Conservation (phyloP, 2,797 vertebrate genomes). For the Rhinophrynus dorsalis region DNA sequence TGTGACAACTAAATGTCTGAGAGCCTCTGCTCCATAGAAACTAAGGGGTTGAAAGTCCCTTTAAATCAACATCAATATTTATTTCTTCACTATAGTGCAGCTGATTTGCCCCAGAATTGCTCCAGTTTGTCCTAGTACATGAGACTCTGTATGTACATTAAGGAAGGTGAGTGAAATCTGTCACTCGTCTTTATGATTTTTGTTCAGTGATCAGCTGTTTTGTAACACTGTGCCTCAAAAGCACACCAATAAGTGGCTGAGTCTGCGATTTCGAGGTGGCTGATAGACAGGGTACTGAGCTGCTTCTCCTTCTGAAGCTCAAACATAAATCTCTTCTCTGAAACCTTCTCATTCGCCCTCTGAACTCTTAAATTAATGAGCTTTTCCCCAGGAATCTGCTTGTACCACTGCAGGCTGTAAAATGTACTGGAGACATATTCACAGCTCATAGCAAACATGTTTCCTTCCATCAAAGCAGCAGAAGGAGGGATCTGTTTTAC, state of each 20-base stretch:
- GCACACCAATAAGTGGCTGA: neutral
- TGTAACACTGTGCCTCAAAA: constrained; percentile 25
- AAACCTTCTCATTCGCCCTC: constrained; percentile 12
- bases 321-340: constrained; percentile 7
- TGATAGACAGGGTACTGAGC: constrained; percentile 13
- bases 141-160: too few species aligned
- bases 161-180: too few species aligned
- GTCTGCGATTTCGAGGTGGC: neutral
- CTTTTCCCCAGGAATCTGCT: neutral
- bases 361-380: constrained; percentile 17
- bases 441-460: neutral
- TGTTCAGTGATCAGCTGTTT: constrained; percentile 39
- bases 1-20: too few species aligned
- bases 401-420: constrained; percentile 4
- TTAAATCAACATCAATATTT: too few species aligned
- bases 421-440: neutral
- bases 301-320: constrained; percentile 29
- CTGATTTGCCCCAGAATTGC: too few species aligned
- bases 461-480: neutral
- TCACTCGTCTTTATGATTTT: too few species aligned
- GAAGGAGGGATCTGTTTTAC: constrained; percentile 18
- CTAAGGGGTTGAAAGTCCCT: too few species aligned
- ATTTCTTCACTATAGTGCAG: too few species aligned
- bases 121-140: too few species aligned
- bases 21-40: too few species aligned